phyloP scores from a whole-genome alignment of 1,140 invertebrate species.

The Adelges cooleyi region DNA sequence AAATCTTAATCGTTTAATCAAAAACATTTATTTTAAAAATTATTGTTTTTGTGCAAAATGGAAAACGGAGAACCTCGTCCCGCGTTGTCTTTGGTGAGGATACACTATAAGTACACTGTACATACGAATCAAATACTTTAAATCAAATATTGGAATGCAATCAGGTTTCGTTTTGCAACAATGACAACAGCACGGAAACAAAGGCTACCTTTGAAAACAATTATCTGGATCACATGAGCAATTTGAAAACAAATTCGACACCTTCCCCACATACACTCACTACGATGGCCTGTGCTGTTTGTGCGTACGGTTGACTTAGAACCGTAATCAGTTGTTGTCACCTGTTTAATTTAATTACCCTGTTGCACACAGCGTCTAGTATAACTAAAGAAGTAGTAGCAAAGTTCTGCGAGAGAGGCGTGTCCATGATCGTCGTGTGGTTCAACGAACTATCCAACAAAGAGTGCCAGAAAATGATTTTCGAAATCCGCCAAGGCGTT shows the following conservation, averaged over 20 bases:
- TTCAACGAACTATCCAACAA: not conserved
- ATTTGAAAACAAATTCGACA: not conserved
- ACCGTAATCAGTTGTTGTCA: no score
- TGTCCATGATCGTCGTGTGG: not conserved
- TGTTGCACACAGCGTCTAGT: not conserved
- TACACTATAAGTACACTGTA: no score
- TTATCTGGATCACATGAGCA: constrained; percentile 1
- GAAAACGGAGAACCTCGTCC: no score
- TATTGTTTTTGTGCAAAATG: no score
- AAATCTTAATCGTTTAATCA: no score
- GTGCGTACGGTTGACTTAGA: no score
- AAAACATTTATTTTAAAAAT: no score
- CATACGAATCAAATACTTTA: no score
- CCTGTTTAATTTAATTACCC: no score
- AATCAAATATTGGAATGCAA: no score
- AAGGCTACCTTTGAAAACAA: not conserved
- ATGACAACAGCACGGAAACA: not conserved
- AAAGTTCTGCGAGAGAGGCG: not conserved
- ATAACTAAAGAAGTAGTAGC: not conserved
- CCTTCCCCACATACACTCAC: not conserved
- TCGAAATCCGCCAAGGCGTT: constrained; percentile 1
- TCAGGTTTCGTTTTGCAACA: no score
- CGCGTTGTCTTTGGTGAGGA: no score
- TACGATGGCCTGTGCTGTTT: not conserved
- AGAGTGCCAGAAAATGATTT: not conserved